phyloP scores from a whole-genome alignment of 1,140 invertebrate species.

The Oncopeltus fasciatus region DNA sequence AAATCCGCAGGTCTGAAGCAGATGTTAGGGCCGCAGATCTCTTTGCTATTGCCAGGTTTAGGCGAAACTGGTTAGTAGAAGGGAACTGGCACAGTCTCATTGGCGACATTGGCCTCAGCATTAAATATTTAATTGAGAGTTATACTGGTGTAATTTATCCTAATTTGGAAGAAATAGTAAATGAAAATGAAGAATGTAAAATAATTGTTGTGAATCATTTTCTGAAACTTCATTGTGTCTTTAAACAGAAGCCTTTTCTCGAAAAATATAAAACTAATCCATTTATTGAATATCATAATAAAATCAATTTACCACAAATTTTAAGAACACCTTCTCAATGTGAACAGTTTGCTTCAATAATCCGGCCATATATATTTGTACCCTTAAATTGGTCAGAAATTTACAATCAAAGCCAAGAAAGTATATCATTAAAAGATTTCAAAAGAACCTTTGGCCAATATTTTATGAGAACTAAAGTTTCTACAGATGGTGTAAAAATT shows the following conservation, averaged over 20 bases:
- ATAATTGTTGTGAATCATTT: neutral
- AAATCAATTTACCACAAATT: neutral
- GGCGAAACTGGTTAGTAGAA: constrained; percentile 2
- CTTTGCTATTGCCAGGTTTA: constrained; percentile 7
- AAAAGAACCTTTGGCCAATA: too few species aligned
- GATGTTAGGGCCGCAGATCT: constrained; percentile 12
- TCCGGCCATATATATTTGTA: too few species aligned
- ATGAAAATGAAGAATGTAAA: neutral
- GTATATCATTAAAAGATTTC: too few species aligned
- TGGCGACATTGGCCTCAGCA: constrained; percentile 12
- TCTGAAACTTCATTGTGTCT: neutral
- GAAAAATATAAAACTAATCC: neutral
- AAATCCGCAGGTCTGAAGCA: too few species aligned
- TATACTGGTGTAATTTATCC: constrained; percentile 13
- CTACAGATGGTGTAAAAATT: neutral
- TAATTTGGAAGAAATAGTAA: neutral
- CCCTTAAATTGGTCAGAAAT: neutral
- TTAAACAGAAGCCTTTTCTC: neutral
- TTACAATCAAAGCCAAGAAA: neutral
- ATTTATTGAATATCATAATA: neutral
- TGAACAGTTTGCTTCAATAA: too few species aligned
- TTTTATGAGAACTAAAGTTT: too few species aligned
- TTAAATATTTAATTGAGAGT: constrained; percentile 13
- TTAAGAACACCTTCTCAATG: too few species aligned
- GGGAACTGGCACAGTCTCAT: constrained; percentile 17